Conservation (phyloP, 2,797 vertebrate species). For the Amblyraja radiata region DNA sequence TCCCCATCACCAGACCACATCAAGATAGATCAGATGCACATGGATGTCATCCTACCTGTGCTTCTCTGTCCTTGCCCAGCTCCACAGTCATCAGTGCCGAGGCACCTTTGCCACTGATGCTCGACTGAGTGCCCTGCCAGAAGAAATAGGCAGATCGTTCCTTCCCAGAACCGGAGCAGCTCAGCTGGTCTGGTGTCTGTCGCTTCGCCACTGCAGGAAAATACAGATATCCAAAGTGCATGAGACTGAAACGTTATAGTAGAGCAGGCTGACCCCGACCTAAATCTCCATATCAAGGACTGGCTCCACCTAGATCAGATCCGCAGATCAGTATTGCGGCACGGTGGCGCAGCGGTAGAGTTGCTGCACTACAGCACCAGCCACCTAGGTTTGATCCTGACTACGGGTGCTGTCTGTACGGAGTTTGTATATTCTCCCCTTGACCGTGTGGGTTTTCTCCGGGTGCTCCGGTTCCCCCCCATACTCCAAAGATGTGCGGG, state of each 20-base stretch:
- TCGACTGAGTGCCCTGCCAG: slow-evolving; percentile 61
- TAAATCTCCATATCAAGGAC: not conserved
- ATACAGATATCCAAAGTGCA: not conserved
- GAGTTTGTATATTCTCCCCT: too few relatives aligned
- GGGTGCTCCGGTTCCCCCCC: too few relatives aligned
- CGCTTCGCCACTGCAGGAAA: slow-evolving; percentile 50
- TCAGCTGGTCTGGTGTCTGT: slow-evolving; percentile 48
- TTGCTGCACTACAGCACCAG: too few relatives aligned
- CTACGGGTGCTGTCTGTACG: too few relatives aligned
- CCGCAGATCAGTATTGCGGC: too few relatives aligned
- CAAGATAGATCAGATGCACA: too few relatives aligned
- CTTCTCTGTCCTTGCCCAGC: slow-evolving; percentile 54
- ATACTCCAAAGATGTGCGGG: too few relatives aligned
- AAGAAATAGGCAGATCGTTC: slow-evolving; percentile 57
- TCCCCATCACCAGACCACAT: too few relatives aligned
- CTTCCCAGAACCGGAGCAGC: slow-evolving; percentile 43
- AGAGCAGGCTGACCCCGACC: not conserved
- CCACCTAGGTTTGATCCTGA: too few relatives aligned
- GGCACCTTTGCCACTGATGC: slow-evolving; percentile 51
- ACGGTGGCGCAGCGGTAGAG: not conserved
- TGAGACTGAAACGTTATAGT: too few relatives aligned
- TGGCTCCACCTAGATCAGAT: not conserved
- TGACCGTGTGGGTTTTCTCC: too few relatives aligned
- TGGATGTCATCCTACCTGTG: slow-evolving; percentile 48
- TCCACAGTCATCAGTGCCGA: slow-evolving; percentile 57